These are phyloP conservation scores for Heliocidaris erythrogramma DNA, from an alignment of 35 echinoderm and acorn worm genomes.

Conservation along the genomic window DNA sequence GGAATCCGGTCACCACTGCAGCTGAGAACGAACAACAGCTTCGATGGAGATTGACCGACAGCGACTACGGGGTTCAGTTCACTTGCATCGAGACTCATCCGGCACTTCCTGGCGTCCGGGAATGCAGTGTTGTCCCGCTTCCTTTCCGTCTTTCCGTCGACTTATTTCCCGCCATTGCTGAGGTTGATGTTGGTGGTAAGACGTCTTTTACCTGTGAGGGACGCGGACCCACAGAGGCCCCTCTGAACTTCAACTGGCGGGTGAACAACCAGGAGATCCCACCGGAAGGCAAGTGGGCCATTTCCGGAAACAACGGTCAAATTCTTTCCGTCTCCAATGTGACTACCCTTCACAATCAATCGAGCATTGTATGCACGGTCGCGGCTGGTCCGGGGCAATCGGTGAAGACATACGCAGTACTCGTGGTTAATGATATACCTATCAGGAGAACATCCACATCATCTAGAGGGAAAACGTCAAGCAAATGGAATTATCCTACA, in stretches of 20 bases:
- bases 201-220: conserved; percentile 23
- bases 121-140: conserved; percentile 36
- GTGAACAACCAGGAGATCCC: conserved; percentile 11
- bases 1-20: background rate
- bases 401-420: conserved; percentile 31
- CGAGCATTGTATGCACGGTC: conserved; percentile 35
- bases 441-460: background rate
- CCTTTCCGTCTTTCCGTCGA: conserved; percentile 38
- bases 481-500: background rate
- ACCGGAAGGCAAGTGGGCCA: background rate
- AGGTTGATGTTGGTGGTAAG: background rate
- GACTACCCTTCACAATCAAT: background rate
- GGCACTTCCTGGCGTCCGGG: background rate
- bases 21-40: conserved; percentile 1
- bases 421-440: background rate
- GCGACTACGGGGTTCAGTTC: conserved; percentile 26
- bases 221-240: background rate
- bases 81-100: conserved; percentile 22
- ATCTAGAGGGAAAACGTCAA: background rate
- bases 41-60: background rate
- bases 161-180: background rate
- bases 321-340: conserved; percentile 9
- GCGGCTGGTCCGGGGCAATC: conserved; percentile 36
- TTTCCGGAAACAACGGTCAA: conserved; percentile 26
- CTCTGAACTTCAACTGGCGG: conserved; percentile 4